Percentiles rank a stretch among this genome's conserved stretches.
phyloP scores from a whole-genome alignment of 2,888 invertebrate genomes.

The Xanthorhoe spadicearia region DNA sequence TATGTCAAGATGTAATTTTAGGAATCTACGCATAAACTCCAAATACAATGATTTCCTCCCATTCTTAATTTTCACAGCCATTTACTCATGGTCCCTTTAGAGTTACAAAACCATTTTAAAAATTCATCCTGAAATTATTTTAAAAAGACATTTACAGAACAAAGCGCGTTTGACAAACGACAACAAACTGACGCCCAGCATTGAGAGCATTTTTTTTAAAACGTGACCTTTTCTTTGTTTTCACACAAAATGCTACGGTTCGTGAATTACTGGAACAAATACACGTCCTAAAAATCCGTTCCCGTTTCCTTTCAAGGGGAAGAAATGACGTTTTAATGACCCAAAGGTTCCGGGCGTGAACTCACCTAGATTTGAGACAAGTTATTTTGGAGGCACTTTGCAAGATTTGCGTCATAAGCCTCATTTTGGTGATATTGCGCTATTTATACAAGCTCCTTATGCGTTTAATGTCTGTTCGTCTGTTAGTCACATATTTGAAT shows the following conservation, averaged over 20 bases:
- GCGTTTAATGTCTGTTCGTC: no score
- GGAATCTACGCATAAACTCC: no score
- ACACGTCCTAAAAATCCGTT: conserved; percentile 55
- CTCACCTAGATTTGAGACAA: conserved; percentile 35
- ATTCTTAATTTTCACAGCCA: no score
- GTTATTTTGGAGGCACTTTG: conserved; percentile 33
- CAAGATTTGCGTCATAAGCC: conserved; percentile 15
- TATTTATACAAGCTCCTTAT: background rate
- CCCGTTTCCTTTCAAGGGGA: conserved; percentile 53
- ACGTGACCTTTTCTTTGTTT: conserved; percentile 49
- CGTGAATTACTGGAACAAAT: conserved; percentile 57
- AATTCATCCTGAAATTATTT: background rate
- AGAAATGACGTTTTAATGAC: conserved; percentile 62
- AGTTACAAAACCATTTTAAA: background rate
- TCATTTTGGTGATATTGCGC: background rate
- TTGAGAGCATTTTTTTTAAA: conserved; percentile 41
- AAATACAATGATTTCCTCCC: no score
- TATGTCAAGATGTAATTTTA: no score
- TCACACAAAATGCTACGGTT: conserved; percentile 47
- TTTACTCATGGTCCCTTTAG: background rate
- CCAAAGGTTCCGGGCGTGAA: conserved; percentile 38
- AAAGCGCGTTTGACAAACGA: conserved; percentile 16
- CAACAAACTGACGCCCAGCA: conserved; percentile 12
- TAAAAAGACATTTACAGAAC: conserved; percentile 5
- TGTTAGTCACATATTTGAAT: no score